Percentiles rank a stretch among this genome's conserved stretches.
Evolutionary conservation across 2,888 invertebrate species (phyloP).

Genomic region (Achlya flavicornis): DNA sequence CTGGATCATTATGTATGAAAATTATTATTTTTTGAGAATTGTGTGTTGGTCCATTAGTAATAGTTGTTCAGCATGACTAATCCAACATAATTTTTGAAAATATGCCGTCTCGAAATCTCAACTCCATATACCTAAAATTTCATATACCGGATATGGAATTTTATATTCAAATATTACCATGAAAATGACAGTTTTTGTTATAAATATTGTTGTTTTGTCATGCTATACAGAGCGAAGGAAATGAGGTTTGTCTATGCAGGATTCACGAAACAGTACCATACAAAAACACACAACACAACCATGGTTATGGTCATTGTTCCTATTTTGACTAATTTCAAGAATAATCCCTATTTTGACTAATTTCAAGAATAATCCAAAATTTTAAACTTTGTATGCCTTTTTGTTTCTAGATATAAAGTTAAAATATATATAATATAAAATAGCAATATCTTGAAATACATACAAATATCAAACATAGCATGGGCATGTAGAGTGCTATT

Average conservation of each 20-base stretch:
- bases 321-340: constrained; percentile 38
- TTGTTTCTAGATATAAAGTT: constrained; percentile 7
- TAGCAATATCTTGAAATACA: constrained; percentile 12
- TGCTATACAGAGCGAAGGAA: constrained; percentile 81
- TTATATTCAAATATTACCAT: constrained; percentile 40
- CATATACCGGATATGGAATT: constrained; percentile 20
- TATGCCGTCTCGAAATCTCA: constrained; percentile 15
- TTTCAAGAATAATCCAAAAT: constrained; percentile 34
- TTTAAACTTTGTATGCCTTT: not conserved
- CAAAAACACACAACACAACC: constrained; percentile 48
- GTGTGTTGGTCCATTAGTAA: no score
- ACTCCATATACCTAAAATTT: no score
- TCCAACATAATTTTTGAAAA: no score
- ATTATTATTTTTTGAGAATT: no score
- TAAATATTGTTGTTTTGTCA: constrained; percentile 76
- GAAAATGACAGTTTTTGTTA: constrained; percentile 57
- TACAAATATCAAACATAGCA: not conserved
- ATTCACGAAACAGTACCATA: constrained; percentile 52
- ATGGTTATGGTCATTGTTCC: constrained; percentile 27
- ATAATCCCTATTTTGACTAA: constrained; percentile 34
- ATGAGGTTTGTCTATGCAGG: constrained; percentile 77
- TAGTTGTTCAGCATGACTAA: no score
- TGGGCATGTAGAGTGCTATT: constrained; percentile 7
- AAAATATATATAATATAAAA: constrained; percentile 22
- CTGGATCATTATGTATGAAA: no score